phyloP scores from a whole-genome alignment of 2,888 invertebrate species.

The Bugulina stolonifera region DNA sequence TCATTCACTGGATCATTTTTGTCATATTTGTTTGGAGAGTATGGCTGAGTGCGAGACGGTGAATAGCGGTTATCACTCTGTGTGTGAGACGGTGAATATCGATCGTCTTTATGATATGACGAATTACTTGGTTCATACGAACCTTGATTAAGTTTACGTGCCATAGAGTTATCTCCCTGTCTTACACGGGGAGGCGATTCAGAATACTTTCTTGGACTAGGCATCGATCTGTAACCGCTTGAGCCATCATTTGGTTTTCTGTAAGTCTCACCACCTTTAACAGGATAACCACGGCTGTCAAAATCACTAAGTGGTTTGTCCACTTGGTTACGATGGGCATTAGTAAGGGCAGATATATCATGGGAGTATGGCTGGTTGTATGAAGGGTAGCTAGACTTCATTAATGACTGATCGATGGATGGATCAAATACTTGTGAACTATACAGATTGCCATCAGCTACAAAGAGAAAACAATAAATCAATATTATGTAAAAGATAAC shows the following conservation, averaged over 20 bases:
- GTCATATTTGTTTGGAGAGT: background rate
- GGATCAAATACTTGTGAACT: background rate
- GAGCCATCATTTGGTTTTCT: constrained; percentile 16
- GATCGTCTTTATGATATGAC: background rate
- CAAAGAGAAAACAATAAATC: background rate
- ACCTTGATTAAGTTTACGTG: background rate
- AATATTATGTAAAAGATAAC: no score
- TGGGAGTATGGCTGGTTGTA: constrained; percentile 21
- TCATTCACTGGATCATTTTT: background rate
- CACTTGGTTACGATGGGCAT: constrained; percentile 23
- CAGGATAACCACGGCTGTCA: background rate
- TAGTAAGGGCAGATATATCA: constrained; percentile 20
- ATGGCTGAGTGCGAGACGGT: background rate
- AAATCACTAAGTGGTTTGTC: background rate
- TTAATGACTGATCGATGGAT: background rate
- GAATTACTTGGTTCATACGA: background rate
- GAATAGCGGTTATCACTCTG: background rate
- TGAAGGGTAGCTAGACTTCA: constrained; percentile 9
- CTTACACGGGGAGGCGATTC: background rate
- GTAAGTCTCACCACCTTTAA: constrained; percentile 3
- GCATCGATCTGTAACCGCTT: constrained; percentile 13
- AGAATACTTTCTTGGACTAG: constrained; percentile 11
- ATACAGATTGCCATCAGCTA: constrained; percentile 2
- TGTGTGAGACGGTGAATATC: background rate
- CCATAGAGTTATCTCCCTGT: background rate